Evolutionary conservation across 2,797 vertebrate species (phyloP).

Genomic region (Aldrovandia affinis): DNA sequence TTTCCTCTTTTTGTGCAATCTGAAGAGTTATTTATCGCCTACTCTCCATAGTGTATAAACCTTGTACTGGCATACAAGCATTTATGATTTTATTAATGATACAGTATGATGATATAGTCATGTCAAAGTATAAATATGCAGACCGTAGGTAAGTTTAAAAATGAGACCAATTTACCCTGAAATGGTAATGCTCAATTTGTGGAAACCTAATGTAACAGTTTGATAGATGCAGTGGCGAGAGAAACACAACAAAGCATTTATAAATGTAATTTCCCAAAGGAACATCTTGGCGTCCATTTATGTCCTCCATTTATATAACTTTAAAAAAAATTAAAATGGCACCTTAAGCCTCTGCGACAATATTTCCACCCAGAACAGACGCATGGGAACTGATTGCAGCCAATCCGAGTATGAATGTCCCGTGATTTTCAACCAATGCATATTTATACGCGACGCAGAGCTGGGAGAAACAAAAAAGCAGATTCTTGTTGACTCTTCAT

Average conservation of each 20-base stretch:
- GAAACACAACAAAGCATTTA: neutral
- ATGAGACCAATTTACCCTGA: constrained; percentile 33
- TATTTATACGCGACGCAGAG: constrained; percentile 31
- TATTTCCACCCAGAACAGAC: constrained; percentile 44
- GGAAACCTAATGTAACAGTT: neutral
- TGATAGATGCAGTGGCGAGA: neutral
- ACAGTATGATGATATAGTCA: neutral
- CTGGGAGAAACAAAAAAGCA: constrained; percentile 22
- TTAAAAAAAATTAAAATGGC: neutral
- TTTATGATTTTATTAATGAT: too few species aligned
- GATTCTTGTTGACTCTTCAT: constrained; percentile 34
- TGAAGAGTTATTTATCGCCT: neutral
- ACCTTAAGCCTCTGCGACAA: constrained; percentile 9
- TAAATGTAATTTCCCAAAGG: neutral
- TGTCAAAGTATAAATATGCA: neutral
- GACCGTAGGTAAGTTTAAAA: neutral
- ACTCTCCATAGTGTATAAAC: neutral
- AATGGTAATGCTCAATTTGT: neutral
- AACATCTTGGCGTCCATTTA: neutral
- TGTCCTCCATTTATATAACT: neutral
- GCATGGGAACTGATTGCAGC: constrained; percentile 45
- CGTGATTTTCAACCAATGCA: neutral
- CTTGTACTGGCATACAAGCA: neutral
- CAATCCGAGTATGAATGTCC: constrained; percentile 3
- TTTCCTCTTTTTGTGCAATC: neutral